Base-by-base conservation (phyloP, 1,140 invertebrate species). In the Lutraria rhynchaena region DNA sequence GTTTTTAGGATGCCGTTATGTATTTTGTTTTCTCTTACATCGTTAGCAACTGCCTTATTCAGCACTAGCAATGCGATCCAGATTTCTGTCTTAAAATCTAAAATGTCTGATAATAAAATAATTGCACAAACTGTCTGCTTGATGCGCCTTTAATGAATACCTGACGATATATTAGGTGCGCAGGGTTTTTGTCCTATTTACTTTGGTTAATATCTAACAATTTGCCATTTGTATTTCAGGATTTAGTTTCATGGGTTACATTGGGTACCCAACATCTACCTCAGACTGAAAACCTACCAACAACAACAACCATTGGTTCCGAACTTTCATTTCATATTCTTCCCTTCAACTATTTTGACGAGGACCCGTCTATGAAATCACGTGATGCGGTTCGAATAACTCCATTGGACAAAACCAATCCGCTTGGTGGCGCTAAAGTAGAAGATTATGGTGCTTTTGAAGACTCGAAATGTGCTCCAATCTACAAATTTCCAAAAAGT, bases 311-410 rank as follows among this genome's bases (percentile, higher is more conserved):
- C 1, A 58, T 83, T 13, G 87, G 88, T n/a, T 75, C 75, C 13
- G 73, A 83, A 29, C 82, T 87, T 9, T 85, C 85, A 17, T 88
- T 90, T 78, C 76, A 85, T 57, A 69, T 90, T 27, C 22, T 83
- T 0, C 89, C 89, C 9, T 90, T 86, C 84, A 90, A 90, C 85
- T 90, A 87, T 80, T 89, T 89, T 74, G 81, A 81, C 24, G 85
- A 87, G 70, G 88, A 89, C 63, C 88, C 89, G 0, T 87, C 87
- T 9, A 83, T 87, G 70, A 67, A 69, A 0, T 89, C 88, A 57
- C 73, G 83, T 46, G 86, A 89, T 46, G 83, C 86, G 7, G 85
- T 89, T 22, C 82, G 83, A 4, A 71, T 88, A 96, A 94, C 96
- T 86, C 96, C 84, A 57, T 69, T 60, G 63, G 83, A 88, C 53